These are phyloP conservation scores for Drosophila nannoptera DNA, from an alignment of 1,140 invertebrate genomes.

Conservation along the genomic window DNA sequence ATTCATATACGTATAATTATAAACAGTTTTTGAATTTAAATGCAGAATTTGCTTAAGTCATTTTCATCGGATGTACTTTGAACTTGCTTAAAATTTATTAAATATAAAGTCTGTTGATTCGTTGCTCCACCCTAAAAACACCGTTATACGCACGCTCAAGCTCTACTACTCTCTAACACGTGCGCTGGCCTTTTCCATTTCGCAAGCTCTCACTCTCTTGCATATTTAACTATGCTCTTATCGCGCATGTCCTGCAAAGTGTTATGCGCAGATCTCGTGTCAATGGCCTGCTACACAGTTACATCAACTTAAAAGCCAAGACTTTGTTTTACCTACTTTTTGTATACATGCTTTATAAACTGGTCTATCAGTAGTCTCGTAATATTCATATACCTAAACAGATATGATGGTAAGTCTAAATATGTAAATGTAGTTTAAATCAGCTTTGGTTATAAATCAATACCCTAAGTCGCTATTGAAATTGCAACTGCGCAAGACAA, in stretches of 20 bases:
- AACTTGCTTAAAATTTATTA: background rate
- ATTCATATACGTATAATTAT: slow-evolving; percentile 9
- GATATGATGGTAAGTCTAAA: background rate
- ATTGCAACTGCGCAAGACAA: slow-evolving; percentile 41
- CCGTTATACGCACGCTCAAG: slow-evolving; percentile 44
- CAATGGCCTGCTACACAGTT: slow-evolving; percentile 28
- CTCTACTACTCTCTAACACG: slow-evolving; percentile 15
- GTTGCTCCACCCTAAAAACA: slow-evolving; percentile 43
- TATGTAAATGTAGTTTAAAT: background rate
- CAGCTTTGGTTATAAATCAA: slow-evolving; percentile 45
- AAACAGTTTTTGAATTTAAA: background rate
- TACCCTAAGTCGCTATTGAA: slow-evolving; percentile 20
- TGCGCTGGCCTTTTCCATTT: background rate
- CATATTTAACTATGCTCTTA: slow-evolving; percentile 21
- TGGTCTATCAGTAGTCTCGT: background rate
- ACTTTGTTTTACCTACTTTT: background rate
- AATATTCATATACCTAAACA: too few relatives aligned
- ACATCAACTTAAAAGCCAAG: background rate
- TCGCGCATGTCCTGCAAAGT: slow-evolving; percentile 69
- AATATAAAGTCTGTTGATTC: slow-evolving; percentile 62
- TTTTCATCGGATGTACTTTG: slow-evolving; percentile 1
- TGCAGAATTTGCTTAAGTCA: slow-evolving; percentile 2
- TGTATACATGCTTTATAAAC: background rate
- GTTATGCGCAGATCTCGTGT: slow-evolving; percentile 72
- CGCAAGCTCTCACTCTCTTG: slow-evolving; percentile 3